Conservation (phyloP, 2,113 vertebrate species). For the Pollachius pollachius region DNA sequence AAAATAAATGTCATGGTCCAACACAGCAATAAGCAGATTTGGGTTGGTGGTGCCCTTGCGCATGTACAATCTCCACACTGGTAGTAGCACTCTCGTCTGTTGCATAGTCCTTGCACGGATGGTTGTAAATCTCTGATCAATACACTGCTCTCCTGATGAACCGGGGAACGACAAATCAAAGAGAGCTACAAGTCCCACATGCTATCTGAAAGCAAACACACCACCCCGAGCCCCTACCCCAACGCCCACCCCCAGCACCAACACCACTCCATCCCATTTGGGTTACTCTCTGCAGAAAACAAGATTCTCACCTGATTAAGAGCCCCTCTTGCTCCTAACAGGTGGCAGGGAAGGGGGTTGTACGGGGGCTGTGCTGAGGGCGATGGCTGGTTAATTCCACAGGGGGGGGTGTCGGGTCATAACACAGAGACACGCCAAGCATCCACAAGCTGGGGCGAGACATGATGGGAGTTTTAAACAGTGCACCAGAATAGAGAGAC, state of each 20-base stretch:
- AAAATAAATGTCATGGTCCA: too few species aligned
- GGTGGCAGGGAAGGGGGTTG: conserved; percentile 4
- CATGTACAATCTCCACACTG: too few species aligned
- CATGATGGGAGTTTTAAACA: too few species aligned
- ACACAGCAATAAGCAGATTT: too few species aligned
- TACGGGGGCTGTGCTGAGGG: not conserved
- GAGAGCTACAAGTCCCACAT: conserved; percentile 11
- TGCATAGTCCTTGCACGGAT: too few species aligned
- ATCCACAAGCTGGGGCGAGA: too few species aligned
- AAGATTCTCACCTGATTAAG: conserved; percentile 21
- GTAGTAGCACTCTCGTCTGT: too few species aligned
- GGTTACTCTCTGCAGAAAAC: not conserved
- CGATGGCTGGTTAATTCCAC: not conserved
- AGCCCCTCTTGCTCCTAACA: conserved; percentile 21
- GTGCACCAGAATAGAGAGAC: too few species aligned
- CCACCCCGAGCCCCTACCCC: conserved; percentile 31
- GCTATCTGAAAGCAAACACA: not conserved
- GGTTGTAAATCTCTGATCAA: conserved; percentile 53
- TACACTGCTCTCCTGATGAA: conserved; percentile 68
- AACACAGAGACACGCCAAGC: too few species aligned
- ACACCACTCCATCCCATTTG: conserved; percentile 1
- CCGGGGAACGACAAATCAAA: conserved; percentile 60
- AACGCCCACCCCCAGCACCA: conserved; percentile 31
- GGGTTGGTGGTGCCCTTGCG: too few species aligned
- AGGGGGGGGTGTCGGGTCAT: too few species aligned